phyloP scores from a whole-genome alignment of 1,140 invertebrate genomes.

The Caenorhabditis inopinata region DNA sequence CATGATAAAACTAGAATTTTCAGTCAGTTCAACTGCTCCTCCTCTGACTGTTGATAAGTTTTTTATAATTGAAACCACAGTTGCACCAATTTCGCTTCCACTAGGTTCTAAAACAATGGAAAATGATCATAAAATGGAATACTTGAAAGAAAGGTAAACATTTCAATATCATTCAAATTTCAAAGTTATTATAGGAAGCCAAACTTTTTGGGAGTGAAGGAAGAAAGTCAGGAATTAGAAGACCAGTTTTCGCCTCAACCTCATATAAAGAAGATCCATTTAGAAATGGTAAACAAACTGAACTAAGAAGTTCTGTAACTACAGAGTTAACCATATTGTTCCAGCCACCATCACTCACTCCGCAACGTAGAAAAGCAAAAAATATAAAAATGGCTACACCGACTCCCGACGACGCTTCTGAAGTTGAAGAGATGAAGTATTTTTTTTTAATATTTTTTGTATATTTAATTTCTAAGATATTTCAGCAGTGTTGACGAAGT shows the following conservation, averaged over 20 bases:
- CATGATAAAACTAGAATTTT: background rate
- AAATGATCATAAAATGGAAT: constrained; percentile 2
- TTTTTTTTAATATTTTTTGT: background rate
- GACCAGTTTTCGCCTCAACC: background rate
- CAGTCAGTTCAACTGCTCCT: background rate
- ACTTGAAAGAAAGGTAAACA: constrained; percentile 3
- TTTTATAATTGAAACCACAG: constrained; percentile 1
- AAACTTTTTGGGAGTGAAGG: background rate
- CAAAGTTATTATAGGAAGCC: background rate
- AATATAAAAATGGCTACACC: constrained; percentile 4
- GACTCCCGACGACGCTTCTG: constrained; percentile 3
- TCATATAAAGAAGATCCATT: background rate
- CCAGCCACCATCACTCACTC: background rate
- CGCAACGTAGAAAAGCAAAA: background rate
- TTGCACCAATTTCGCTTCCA: background rate
- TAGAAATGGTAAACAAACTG: background rate
- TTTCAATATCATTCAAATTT: background rate
- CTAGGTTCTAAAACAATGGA: constrained; percentile 5
- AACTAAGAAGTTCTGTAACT: too few relatives aligned
- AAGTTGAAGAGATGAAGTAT: constrained; percentile 26
- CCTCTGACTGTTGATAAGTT: background rate
- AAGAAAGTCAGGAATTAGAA: background rate
- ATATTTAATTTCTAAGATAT: background rate
- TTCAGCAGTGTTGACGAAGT: constrained; percentile 8
- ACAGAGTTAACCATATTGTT: too few relatives aligned